phyloP scores from a whole-genome alignment of 2,113 vertebrate species.

The Vulpes ferrilata region DNA sequence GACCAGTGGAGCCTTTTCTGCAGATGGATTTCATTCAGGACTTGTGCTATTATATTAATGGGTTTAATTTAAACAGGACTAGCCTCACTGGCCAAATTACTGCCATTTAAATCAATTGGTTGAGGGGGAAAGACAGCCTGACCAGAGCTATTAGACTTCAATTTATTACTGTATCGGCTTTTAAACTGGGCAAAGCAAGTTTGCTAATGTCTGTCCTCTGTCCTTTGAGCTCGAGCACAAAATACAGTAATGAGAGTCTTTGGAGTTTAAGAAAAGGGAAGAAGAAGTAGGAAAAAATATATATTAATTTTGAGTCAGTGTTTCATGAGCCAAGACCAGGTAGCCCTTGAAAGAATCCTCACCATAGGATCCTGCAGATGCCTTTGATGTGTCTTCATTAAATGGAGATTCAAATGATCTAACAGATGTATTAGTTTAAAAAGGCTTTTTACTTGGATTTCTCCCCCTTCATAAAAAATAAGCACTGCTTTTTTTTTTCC shows the following conservation, averaged over 20 bases:
- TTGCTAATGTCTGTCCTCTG: conserved; percentile 86
- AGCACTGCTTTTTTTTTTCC: conserved; percentile 71
- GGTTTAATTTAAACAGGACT: conserved; percentile 92
- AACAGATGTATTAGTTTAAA: conserved; percentile 92
- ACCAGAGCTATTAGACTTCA: conserved; percentile 90
- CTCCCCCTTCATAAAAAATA: conserved; percentile 85
- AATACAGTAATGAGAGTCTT: conserved; percentile 84
- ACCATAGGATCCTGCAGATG: conserved; percentile 80
- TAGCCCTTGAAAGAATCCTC: conserved; percentile 83
- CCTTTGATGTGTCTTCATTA: conserved; percentile 92
- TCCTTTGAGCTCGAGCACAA: conserved; percentile 81
- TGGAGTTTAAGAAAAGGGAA: conserved; percentile 28
- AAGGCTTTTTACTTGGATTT: conserved; percentile 88
- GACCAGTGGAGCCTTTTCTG: conserved; percentile 85
- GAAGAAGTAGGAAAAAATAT: conserved; percentile 15
- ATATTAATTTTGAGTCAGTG: conserved; percentile 88
- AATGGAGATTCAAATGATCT: conserved; percentile 91
- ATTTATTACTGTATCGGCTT: conserved; percentile 91
- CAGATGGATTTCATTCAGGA: conserved; percentile 88
- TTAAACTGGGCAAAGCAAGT: conserved; percentile 87
- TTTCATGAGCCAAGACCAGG: conserved; percentile 87
- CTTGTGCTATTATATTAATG: conserved; percentile 92
- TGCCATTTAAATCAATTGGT: conserved; percentile 93
- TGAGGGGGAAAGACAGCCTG: conserved; percentile 90
- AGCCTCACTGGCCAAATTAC: conserved; percentile 91